Evolutionary conservation across 2,113 vertebrate genomes (phyloP).

Genomic region (Equus przewalskii): DNA sequence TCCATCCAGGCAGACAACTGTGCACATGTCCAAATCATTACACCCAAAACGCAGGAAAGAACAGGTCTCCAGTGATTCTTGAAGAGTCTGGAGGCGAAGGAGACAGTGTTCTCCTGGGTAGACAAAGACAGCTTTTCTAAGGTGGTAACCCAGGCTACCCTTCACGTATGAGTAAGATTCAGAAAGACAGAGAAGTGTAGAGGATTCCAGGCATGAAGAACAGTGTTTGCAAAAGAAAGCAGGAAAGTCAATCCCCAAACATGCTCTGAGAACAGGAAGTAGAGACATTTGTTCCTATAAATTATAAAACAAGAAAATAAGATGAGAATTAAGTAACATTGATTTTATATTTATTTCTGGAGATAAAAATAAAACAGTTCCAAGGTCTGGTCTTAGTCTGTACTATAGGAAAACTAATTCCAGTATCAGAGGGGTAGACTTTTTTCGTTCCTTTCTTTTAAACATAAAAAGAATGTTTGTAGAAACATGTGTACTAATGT

Average conservation of each 20-base stretch:
- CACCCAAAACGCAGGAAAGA: rapidly evolving
- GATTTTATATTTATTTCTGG: slow-evolving; percentile 12
- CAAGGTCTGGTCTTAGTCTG: background rate
- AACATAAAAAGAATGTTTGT: background rate
- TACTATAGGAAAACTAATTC: background rate
- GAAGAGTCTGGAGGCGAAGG: background rate
- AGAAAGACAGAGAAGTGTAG: background rate
- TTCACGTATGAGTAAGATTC: background rate
- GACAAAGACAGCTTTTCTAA: background rate
- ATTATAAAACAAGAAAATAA: background rate
- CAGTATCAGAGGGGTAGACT: rapidly evolving
- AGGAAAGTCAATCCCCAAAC: background rate
- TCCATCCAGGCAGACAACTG: background rate
- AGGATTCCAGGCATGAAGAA: background rate
- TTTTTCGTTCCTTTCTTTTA: background rate
- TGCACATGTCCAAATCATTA: background rate
- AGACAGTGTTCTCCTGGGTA: background rate
- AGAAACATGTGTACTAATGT: background rate
- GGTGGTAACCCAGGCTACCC: background rate
- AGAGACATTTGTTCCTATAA: background rate
- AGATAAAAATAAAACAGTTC: background rate
- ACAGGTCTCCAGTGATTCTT: background rate
- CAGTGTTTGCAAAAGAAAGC: background rate
- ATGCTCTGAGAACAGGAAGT: background rate
- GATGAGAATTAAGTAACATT: background rate